Conservation (phyloP, 2,888 invertebrate genomes). For the Hirtodrosophila histrioides region DNA sequence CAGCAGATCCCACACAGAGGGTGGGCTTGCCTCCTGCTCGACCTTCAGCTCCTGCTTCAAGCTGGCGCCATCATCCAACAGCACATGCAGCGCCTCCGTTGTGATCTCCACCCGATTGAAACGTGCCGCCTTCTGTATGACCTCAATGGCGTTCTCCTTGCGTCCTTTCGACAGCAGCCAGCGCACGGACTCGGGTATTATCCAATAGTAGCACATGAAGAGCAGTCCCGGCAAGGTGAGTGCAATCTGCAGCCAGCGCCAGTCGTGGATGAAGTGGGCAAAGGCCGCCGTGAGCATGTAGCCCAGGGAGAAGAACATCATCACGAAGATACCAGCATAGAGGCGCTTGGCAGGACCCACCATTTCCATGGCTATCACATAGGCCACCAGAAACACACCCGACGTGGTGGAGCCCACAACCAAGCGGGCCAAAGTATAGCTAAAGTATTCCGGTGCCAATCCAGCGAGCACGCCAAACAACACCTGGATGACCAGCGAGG, state of each 20-base stretch:
- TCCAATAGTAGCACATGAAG: conserved; percentile 90
- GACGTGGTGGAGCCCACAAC: conserved; percentile 90
- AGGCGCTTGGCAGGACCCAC: conserved; percentile 89
- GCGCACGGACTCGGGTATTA: conserved; percentile 90
- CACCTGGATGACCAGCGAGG: conserved; percentile 89
- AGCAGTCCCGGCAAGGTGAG: conserved; percentile 88
- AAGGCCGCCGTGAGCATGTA: conserved; percentile 89
- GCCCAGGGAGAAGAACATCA: conserved; percentile 90
- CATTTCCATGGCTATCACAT: conserved; percentile 91
- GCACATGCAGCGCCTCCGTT: conserved; percentile 85
- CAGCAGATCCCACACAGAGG: conserved; percentile 87
- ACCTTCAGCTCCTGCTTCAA: conserved; percentile 34
- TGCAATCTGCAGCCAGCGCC: conserved; percentile 89
- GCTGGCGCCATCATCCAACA: conserved; percentile 84
- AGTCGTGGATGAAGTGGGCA: conserved; percentile 88
- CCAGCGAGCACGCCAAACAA: conserved; percentile 88
- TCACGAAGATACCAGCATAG: conserved; percentile 89
- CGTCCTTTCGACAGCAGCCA: conserved; percentile 89
- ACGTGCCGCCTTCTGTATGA: conserved; percentile 87
- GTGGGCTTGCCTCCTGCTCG: conserved; percentile 37
- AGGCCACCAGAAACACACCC: conserved; percentile 91
- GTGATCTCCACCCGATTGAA: conserved; percentile 87
- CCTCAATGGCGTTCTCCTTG: conserved; percentile 86
- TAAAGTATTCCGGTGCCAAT: conserved; percentile 88
- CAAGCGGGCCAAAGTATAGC: conserved; percentile 88